Evolutionary conservation across 2,888 invertebrate genomes (phyloP), one percentile per base, ranked within the genome.

Genomic region (Parnassius orleans): DNA sequence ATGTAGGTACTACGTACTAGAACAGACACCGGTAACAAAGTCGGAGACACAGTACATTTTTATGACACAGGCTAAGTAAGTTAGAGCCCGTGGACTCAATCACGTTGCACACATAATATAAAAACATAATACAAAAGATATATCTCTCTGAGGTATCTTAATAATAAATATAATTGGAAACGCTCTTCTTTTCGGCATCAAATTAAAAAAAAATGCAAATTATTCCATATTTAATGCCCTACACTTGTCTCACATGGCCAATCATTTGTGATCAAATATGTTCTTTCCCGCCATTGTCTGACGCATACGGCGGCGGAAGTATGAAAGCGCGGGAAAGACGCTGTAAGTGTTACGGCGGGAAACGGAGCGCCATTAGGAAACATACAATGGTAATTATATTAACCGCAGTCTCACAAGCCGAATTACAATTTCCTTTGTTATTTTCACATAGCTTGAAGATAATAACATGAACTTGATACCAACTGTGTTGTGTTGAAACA

Each of bases 261-360:
- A 61, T 51, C 52, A 61, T 42, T 42, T 53, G 10, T 48, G 48
- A 66, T 66, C 63, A 73, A 72, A 70, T 70, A n/a, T 42, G 19
- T 10, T 53, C 43, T 57, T 71, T 69, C 67, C 67, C 58, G 68
- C 70, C 67, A 68, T 72, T 74, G 70, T 67, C 47, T 12, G 44
- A 48, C 58, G 19, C 54, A 51, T 54, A 52, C 57, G 50, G 61
- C 64, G 52, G 57, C 68, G 68, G 69, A 68, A 65, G 65, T 57
- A 64, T 56, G 61, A 66, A 66, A 75, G 69, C 71, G 73, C 73
- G 71, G 72, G 71, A 73, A 75, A 72, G 63, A 67, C 68, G 66
- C 61, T 62, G 65, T 65, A 63, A 50, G 46, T 55, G 61, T 56
- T 68, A 68, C 67, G 68, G 69, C 68, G 67, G 70, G 68, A 68